A percentile compares a stretch with the other conserved stretches of the same genome.
Evolutionary conservation across 2,888 invertebrate genomes (phyloP).

Genomic region (Microdon myrmicae): DNA sequence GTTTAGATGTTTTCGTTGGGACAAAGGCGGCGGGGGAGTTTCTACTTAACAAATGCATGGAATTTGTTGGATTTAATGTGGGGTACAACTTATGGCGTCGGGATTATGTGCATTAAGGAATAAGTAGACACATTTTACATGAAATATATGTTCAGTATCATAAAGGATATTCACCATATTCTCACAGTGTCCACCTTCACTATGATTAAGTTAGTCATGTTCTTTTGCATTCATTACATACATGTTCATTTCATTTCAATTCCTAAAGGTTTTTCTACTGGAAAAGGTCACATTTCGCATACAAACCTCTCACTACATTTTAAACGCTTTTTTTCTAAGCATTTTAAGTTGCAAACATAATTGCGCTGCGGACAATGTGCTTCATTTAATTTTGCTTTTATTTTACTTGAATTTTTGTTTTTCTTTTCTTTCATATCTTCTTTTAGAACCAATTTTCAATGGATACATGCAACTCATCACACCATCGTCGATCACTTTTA

Average conservation of each 20-base stretch:
- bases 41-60: too few species aligned
- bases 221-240: conserved; percentile 1
- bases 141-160: background rate
- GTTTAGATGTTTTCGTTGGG: too few species aligned
- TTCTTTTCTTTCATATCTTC: conserved; percentile 35
- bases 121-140: background rate
- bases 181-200: background rate
- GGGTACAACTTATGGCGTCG: too few species aligned
- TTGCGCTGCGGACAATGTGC: conserved; percentile 49
- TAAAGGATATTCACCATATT: conserved; percentile 1
- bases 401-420: conserved; percentile 52
- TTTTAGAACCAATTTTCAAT: conserved; percentile 53
- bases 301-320: background rate
- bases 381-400: conserved; percentile 52
- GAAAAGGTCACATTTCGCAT: background rate
- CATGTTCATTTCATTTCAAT: conserved; percentile 10
- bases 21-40: too few species aligned
- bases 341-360: conserved; percentile 43
- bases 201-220: background rate
- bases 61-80: too few species aligned
- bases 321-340: too few species aligned
- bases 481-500: conserved; percentile 38
- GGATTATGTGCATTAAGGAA: background rate
- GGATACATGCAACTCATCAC: conserved; percentile 48
- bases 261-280: background rate